Base-by-base conservation (phyloP, 2,888 invertebrate genomes). In the Tridacna crocea region DNA sequence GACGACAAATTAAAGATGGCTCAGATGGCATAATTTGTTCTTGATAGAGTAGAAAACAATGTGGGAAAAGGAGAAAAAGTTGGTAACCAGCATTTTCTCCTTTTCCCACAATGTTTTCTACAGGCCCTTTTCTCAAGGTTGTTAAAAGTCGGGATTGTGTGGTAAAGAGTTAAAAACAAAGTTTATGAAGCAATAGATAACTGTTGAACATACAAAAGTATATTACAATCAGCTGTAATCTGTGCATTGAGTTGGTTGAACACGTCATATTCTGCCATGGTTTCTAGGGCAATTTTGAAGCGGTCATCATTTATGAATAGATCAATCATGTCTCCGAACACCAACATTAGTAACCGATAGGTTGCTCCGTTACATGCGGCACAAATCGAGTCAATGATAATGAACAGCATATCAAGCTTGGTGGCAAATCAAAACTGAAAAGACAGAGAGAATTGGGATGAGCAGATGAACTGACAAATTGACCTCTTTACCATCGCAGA, bases 311-410 rank as follows among this genome's bases (percentile, higher is more conserved):
- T 80, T 0, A 93, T 91, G 87, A 94, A 94, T 17, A 89, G 72
- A 77, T 94, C 92, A 12, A 92, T 93, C 93, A 94, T 93, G 22
- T 90, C 88, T 2, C 94, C 94, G 79, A 94, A 94, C 48, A 94
- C 92, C 24, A 94, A 88, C 77, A 94, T 92, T 92, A 94, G 91
- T 17, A 84, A 46, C 0, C 94, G 94, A 36, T 93, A 82, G 15
- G 92, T 90, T 6, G 91, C 85, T 0, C 94, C 94, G 47, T 94
- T 92, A 17, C 84, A 82, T 8, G 83, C 27, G 0, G 94, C 92
- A 75, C 85, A 85, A 0, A 94, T 4, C 0, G 90, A 84, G 0
- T 93, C 94, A 24, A 93, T n/a, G 0, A 93, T 15, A 91, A 94
- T 94, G 68, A 93, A 84, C 3, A 93, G 17, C 0, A 77, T 75